Evolutionary conservation across 2,797 vertebrate genomes (phyloP).

Genomic region (Malacoctenus gilli): DNA sequence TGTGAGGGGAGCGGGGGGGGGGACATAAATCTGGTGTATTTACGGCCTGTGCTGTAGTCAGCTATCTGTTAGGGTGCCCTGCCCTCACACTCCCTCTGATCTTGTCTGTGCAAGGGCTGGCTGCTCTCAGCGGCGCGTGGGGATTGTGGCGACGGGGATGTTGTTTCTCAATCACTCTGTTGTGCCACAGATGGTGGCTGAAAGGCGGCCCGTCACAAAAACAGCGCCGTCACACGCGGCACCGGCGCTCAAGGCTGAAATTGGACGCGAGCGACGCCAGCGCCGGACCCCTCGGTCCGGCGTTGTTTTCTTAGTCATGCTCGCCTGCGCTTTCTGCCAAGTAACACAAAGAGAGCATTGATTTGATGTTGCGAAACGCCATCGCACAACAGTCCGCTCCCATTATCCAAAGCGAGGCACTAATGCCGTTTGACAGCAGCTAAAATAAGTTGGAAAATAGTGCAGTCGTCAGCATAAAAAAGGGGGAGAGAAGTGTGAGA

Average conservation of each 20-base stretch:
- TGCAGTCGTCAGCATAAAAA: constrained; percentile 11
- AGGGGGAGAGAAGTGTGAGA: constrained; percentile 6
- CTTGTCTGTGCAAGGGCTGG: constrained; percentile 58
- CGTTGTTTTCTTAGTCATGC: constrained; percentile 23
- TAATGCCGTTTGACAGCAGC: constrained; percentile 60
- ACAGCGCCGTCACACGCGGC: too few species aligned
- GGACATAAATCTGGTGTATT: constrained; percentile 79
- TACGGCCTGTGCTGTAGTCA: constrained; percentile 79
- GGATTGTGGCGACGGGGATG: constrained; percentile 23
- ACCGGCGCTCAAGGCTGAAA: constrained; percentile 25
- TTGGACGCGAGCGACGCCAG: constrained; percentile 21
- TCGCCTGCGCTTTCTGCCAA: background rate
- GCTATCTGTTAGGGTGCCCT: constrained; percentile 76
- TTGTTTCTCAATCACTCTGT: constrained; percentile 54
- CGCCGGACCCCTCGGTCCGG: constrained; percentile 11
- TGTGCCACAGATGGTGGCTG: constrained; percentile 16
- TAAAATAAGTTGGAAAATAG: constrained; percentile 42
- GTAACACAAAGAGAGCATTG: constrained; percentile 27
- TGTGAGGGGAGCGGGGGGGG: too few species aligned
- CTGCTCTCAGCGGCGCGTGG: constrained; percentile 50
- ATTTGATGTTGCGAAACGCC: constrained; percentile 55
- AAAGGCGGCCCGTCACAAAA: background rate
- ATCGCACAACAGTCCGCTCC: constrained; percentile 49
- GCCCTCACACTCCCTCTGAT: constrained; percentile 61
- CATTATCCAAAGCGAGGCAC: constrained; percentile 30